Conservation (phyloP, 2,113 vertebrate species). For the Turdus rufiventris region DNA sequence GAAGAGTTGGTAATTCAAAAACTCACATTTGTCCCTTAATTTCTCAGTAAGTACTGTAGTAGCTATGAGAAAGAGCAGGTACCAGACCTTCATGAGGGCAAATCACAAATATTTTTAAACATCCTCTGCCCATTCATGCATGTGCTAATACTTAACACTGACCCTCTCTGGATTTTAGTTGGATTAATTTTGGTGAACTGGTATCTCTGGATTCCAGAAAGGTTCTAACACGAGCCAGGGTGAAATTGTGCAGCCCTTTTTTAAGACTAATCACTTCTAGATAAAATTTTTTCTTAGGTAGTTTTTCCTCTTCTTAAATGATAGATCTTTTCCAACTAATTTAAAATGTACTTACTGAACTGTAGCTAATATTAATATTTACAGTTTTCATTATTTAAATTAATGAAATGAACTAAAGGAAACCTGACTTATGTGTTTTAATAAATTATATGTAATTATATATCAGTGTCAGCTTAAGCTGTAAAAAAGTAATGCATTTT, state of each 20-base stretch:
- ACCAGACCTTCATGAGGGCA: neutral
- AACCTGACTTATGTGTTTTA: neutral
- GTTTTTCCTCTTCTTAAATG: neutral
- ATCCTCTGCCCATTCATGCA: neutral
- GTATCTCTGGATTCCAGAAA: neutral
- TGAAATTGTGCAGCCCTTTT: neutral
- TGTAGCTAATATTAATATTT: conserved; percentile 22
- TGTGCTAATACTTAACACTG: neutral
- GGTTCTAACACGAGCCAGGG: neutral
- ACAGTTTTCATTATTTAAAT: conserved; percentile 9
- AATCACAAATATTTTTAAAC: neutral
- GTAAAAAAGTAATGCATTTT: neutral
- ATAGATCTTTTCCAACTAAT: neutral
- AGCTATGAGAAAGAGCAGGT: neutral
- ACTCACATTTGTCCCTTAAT: neutral
- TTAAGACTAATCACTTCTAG: neutral
- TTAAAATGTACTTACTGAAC: neutral
- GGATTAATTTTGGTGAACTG: neutral
- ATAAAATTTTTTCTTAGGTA: neutral
- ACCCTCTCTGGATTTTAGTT: neutral
- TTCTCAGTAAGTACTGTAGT: neutral
- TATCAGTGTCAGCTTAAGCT: neutral
- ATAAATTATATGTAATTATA: neutral
- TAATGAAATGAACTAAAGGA: neutral
- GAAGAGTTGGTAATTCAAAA: neutral